These are phyloP conservation scores for Aporophyla lueneburgensis DNA, from an alignment of 2,888 invertebrate species.

Conservation along the genomic window DNA sequence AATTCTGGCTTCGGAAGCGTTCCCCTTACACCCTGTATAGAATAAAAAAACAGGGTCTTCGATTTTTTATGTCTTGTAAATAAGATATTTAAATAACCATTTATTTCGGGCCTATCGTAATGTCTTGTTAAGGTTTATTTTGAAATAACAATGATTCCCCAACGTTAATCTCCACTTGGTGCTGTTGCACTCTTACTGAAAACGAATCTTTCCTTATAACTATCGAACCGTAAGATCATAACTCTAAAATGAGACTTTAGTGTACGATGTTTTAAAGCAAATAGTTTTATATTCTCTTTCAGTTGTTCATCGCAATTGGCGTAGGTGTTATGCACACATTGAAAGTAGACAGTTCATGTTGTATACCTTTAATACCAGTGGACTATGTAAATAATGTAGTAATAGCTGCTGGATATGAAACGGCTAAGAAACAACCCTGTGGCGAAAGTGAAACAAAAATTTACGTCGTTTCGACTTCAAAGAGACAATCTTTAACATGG, in stretches of 20 bases:
- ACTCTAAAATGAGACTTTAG: no score
- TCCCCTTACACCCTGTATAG: no score
- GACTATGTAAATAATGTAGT: slow-evolving; percentile 5
- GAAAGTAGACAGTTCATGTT: fast-evolving
- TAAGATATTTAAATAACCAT: no score
- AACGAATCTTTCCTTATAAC: no score
- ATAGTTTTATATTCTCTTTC: background rate
- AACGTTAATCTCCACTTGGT: no score
- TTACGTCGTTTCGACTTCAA: background rate
- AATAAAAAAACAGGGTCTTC: background rate
- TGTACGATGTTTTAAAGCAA: no score
- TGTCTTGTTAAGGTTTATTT: no score
- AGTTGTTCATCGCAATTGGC: background rate
- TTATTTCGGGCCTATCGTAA: no score
- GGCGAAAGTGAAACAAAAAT: slow-evolving; percentile 4
- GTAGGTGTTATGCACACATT: background rate
- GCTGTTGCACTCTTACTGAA: no score
- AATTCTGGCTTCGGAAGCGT: no score
- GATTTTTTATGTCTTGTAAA: background rate
- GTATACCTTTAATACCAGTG: background rate
- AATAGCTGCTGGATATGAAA: slow-evolving; percentile 11
- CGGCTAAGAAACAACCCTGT: background rate
- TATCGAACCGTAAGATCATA: no score
- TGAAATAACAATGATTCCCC: no score
- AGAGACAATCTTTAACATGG: fast-evolving